A percentile compares a stretch with the other conserved stretches of the same genome.
These are phyloP conservation scores for Patella pellucida DNA, from an alignment of 2,888 invertebrate species.

Conservation along the genomic window DNA sequence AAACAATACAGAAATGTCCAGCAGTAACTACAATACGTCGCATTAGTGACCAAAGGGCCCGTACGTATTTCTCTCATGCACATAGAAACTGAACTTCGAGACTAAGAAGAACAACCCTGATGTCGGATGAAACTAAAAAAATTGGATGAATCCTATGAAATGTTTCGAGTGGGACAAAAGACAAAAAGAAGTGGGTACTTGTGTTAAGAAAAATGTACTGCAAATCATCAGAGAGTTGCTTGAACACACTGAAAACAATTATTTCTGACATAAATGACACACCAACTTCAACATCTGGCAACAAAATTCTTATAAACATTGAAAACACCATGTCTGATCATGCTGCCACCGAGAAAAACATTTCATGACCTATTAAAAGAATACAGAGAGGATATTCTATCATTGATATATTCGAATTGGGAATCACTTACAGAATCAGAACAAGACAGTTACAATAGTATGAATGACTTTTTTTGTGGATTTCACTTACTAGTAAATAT, in stretches of 20 bases:
- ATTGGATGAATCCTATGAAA: neutral
- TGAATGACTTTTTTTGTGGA: constrained; percentile 30
- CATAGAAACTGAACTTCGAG: constrained; percentile 7
- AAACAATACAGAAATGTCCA: neutral
- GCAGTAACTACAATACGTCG: neutral
- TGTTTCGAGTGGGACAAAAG: neutral
- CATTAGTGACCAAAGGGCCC: constrained; percentile 15
- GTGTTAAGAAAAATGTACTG: neutral
- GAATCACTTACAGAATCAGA: constrained; percentile 13
- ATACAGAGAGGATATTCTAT: constrained; percentile 18
- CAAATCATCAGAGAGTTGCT: neutral
- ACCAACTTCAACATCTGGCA: neutral
- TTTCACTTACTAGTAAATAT: constrained; percentile 26
- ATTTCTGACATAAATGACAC: neutral
- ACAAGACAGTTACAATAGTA: neutral
- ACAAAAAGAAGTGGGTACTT: neutral
- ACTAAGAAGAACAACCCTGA: constrained; percentile 4
- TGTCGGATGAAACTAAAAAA: too few relatives aligned
- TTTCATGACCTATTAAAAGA: constrained; percentile 22
- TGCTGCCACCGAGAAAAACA: neutral
- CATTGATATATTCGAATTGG: constrained; percentile 18
- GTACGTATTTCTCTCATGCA: constrained; percentile 12
- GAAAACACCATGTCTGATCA: neutral
- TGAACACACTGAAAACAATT: neutral
- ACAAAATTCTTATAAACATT: neutral